These are phyloP conservation scores for Antigone vipio DNA, from an alignment of 2,113 vertebrate genomes.

Conservation along the genomic window DNA sequence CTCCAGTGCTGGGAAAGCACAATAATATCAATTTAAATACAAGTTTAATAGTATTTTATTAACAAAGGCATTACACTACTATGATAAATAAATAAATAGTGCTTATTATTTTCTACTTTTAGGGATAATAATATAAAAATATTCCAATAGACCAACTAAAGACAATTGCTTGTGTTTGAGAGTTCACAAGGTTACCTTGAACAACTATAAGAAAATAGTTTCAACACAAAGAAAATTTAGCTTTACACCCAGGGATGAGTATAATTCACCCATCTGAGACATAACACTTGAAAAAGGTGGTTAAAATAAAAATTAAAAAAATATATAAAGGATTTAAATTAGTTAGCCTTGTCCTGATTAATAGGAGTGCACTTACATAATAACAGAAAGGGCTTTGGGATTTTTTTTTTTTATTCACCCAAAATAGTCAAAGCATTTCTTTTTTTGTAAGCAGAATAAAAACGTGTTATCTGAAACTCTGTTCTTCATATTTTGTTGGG, in stretches of 20 bases:
- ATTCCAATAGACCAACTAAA: neutral
- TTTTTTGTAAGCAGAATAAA: neutral
- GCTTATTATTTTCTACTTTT: neutral
- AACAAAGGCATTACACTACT: neutral
- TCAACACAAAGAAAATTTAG: neutral
- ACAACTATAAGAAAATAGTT: neutral
- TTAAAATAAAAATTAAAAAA: neutral
- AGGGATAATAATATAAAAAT: neutral
- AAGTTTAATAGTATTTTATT: neutral
- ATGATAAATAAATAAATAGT: neutral
- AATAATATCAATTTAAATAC: constrained; percentile 12
- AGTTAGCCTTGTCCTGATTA: neutral
- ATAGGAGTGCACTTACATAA: neutral
- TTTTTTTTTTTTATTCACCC: neutral
- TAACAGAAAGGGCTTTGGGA: neutral
- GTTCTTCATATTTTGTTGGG: neutral
- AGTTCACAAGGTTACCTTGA: neutral
- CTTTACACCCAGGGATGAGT: neutral
- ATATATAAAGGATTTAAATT: neutral
- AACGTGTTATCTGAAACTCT: neutral
- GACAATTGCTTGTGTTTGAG: neutral
- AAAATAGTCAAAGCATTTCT: neutral
- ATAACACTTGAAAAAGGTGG: neutral
- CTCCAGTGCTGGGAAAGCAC: neutral
- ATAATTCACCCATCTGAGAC: neutral